phyloP scores from a whole-genome alignment of 2,888 invertebrate genomes.

The Ichneumoninae sp. region DNA sequence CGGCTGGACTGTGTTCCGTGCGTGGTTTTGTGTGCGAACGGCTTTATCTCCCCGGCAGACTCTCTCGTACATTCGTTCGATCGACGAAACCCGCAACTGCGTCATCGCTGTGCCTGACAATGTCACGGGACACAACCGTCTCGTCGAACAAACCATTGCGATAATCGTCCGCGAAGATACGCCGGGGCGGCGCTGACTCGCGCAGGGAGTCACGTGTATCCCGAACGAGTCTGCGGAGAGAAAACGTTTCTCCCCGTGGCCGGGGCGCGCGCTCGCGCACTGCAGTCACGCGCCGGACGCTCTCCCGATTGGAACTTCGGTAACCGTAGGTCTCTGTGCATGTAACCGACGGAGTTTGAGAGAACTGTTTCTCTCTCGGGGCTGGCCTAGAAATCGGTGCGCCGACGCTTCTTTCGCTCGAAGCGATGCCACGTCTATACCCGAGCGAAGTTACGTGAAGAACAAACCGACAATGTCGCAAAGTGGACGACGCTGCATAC shows the following conservation, averaged over 20 bases:
- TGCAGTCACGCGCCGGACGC: conserved; percentile 22
- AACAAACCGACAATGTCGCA: background rate
- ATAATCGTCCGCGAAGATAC: background rate
- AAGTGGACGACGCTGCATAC: too few relatives aligned
- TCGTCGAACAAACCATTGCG: background rate
- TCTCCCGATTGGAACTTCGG: conserved; percentile 8
- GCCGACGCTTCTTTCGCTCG: background rate
- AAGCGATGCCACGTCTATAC: background rate
- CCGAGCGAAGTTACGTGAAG: background rate
- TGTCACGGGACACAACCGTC: background rate
- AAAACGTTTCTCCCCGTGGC: conserved; percentile 6
- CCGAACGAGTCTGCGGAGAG: background rate
- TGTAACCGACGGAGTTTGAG: background rate
- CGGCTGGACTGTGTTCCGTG: too few relatives aligned
- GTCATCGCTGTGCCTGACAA: background rate
- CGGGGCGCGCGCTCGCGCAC: conserved; percentile 11
- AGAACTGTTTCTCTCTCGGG: background rate
- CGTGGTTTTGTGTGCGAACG: too few relatives aligned
- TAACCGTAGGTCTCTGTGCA: background rate
- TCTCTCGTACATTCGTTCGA: background rate
- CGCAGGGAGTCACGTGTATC: conserved; percentile 44
- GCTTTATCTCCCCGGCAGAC: background rate
- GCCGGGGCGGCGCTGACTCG: conserved; percentile 8
- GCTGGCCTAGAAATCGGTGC: background rate
- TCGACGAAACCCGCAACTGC: background rate